phyloP scores from a whole-genome alignment of 2,888 invertebrate genomes.

The Diaprepes abbreviatus region DNA sequence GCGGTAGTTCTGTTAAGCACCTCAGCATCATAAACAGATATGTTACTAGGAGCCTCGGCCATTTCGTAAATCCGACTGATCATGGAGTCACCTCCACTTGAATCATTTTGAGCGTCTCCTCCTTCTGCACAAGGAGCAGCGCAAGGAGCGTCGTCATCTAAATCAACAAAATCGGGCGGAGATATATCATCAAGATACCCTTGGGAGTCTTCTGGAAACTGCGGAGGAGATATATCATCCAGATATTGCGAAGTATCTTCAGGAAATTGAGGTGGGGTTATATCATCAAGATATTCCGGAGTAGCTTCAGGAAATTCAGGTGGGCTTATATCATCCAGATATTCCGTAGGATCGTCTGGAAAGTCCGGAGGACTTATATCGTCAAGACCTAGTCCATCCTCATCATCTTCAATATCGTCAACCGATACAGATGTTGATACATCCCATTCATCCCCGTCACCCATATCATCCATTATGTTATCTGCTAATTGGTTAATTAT shows the following conservation, averaged over 20 bases:
- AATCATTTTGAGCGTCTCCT: not conserved
- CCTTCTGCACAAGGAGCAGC: not conserved
- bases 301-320: no score
- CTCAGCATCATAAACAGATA: slow-evolving; percentile 41
- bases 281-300: not conserved
- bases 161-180: not conserved
- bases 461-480: slow-evolving; percentile 29
- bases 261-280: not conserved
- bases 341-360: not conserved
- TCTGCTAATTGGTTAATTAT: not conserved
- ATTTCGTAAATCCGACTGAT: not conserved
- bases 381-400: not conserved
- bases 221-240: not conserved
- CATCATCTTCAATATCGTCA: not conserved
- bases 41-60: slow-evolving; percentile 32
- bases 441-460: slow-evolving; percentile 28
- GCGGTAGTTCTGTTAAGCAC: slow-evolving; percentile 41
- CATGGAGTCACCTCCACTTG: not conserved
- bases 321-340: not conserved
- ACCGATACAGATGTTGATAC: slow-evolving; percentile 25
- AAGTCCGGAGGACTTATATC: not conserved
- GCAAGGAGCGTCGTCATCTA: not conserved
- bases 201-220: not conserved
- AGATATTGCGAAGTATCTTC: not conserved
- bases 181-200: not conserved